Evolutionary conservation across 2,888 invertebrate species (phyloP).

Genomic region (Mythimna albipuncta): DNA sequence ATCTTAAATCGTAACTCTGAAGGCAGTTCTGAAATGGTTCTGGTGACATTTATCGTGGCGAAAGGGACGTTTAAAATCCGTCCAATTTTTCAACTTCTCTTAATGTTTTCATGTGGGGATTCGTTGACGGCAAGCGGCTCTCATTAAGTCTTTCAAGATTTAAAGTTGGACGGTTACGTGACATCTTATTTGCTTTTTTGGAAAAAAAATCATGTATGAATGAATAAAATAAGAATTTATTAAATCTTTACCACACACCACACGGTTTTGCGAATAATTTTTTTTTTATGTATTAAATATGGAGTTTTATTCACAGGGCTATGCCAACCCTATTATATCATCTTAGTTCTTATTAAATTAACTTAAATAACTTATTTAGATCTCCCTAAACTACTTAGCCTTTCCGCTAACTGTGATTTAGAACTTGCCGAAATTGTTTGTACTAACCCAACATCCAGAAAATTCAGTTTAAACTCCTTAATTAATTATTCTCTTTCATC

Average conservation of each 20-base stretch:
- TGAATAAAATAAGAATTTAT: conserved; percentile 46
- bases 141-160: conserved; percentile 49
- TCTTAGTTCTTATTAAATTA: too few relatives aligned
- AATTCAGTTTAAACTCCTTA: too few relatives aligned
- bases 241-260: conserved; percentile 32
- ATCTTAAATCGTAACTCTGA: conserved; percentile 53
- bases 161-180: conserved; percentile 27
- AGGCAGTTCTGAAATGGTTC: conserved; percentile 36
- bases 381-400: too few relatives aligned
- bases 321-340: too few relatives aligned
- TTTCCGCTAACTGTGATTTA: too few relatives aligned
- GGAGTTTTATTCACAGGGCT: too few relatives aligned
- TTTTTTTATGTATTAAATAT: too few relatives aligned
- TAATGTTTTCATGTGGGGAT: conserved; percentile 28
- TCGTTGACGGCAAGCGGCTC: conserved; percentile 10
- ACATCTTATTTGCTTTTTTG: conserved; percentile 26
- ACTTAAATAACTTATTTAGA: too few relatives aligned
- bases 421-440: too few relatives aligned
- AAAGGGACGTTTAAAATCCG: conserved; percentile 41
- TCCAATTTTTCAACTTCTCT: conserved; percentile 24
- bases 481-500: too few relatives aligned
- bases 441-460: too few relatives aligned
- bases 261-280: too few relatives aligned
- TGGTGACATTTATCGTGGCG: conserved; percentile 32
- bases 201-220: conserved; percentile 20